Conservation (phyloP, 2,797 vertebrate genomes). For the Cyclopterus lumpus region DNA sequence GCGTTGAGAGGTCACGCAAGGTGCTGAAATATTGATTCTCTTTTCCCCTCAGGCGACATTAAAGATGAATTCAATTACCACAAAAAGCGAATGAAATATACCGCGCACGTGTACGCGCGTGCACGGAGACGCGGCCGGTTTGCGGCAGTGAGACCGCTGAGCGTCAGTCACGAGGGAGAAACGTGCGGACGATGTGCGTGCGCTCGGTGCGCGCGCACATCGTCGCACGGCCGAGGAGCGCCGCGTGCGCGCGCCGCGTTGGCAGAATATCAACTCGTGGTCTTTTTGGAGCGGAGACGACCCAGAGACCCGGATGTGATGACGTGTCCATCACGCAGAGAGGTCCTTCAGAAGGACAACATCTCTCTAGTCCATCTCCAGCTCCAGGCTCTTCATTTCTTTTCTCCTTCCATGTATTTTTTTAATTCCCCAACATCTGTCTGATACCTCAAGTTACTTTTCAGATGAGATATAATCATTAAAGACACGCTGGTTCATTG, state of each 20-base stretch:
- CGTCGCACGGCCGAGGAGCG: no score
- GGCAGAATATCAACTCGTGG: no score
- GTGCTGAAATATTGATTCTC: background rate
- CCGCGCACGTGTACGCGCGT: no score
- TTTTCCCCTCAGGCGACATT: background rate
- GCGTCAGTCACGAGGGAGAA: background rate
- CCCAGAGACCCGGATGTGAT: no score
- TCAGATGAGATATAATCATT: no score
- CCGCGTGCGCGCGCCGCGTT: no score
- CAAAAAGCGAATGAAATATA: background rate
- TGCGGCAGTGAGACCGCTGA: background rate
- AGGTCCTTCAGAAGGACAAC: background rate
- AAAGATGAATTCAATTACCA: slow-evolving; percentile 1
- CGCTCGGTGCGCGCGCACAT: background rate
- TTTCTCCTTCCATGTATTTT: background rate
- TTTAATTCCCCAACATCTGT: background rate
- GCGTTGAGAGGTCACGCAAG: no score
- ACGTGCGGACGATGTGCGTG: slow-evolving; percentile 30
- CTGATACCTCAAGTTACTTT: background rate
- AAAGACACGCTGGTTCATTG: no score
- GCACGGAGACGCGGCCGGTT: background rate
- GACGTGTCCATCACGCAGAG: background rate
- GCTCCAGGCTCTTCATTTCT: no score
- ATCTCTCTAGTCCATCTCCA: no score
- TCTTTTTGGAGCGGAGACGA: no score